Percentiles rank a stretch among this genome's conserved stretches.
Conservation (phyloP, 2,113 vertebrate genomes). For the Heterocephalus glaber region DNA sequence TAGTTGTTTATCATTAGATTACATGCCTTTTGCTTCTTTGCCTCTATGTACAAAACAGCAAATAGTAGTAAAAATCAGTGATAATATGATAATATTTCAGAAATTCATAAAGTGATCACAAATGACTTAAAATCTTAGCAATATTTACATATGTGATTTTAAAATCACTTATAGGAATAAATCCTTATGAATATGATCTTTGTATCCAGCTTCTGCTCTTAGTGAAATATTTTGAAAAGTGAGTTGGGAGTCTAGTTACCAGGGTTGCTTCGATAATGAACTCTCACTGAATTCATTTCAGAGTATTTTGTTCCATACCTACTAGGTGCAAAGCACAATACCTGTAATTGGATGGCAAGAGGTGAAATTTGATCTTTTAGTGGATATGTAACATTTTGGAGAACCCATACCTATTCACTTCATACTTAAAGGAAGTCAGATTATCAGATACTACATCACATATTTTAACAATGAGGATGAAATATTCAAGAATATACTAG, state of each 20-base stretch:
- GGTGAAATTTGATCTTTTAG: background rate
- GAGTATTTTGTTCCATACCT: background rate
- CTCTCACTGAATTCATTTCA: background rate
- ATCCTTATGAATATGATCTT: background rate
- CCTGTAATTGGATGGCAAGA: background rate
- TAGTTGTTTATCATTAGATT: conserved; percentile 4
- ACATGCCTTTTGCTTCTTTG: background rate
- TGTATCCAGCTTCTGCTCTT: background rate
- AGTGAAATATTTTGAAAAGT: background rate
- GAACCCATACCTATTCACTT: background rate
- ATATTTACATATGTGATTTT: background rate
- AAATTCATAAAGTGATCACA: background rate
- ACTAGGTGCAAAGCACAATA: background rate
- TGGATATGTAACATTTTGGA: background rate
- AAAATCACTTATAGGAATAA: background rate
- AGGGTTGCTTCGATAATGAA: background rate
- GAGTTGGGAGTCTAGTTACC: background rate
- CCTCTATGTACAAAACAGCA: background rate
- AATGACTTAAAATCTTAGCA: background rate
- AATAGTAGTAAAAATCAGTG: background rate
- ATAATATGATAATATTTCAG: background rate
- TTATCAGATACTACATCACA: background rate
- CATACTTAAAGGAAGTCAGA: background rate
- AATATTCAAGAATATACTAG: background rate
- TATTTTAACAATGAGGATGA: background rate